A percentile compares a stretch with the other conserved stretches of the same genome.
These are phyloP conservation scores for Suillia variegata DNA, from an alignment of 2,888 invertebrate genomes.

Conservation along the genomic window DNA sequence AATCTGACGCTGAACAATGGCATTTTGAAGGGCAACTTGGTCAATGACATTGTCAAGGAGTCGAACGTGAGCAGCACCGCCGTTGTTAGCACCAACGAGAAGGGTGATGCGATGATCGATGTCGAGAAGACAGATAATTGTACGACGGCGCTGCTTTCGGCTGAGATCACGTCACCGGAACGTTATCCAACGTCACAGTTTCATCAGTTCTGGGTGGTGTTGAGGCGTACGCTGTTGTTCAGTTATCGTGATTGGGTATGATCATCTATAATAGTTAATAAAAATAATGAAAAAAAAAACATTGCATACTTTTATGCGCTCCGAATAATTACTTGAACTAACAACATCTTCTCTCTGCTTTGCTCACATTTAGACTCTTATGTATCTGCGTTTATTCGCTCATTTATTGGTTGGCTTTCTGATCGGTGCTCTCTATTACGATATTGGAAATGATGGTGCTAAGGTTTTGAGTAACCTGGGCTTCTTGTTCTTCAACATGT, in stretches of 20 bases:
- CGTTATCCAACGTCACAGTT: slow-evolving; percentile 84
- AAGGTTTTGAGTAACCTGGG: slow-evolving; percentile 96
- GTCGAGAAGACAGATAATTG: slow-evolving; percentile 73
- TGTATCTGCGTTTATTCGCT: slow-evolving; percentile 91
- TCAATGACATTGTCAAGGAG: slow-evolving; percentile 67
- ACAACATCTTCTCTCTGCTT: neutral
- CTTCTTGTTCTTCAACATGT: slow-evolving; percentile 97
- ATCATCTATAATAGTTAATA: slow-evolving; percentile 13
- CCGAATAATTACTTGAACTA: slow-evolving; percentile 8
- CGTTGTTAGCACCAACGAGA: slow-evolving; percentile 49
- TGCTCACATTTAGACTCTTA: slow-evolving; percentile 77
- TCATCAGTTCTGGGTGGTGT: slow-evolving; percentile 85
- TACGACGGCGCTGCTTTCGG: slow-evolving; percentile 72
- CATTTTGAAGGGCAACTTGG: slow-evolving; percentile 64
- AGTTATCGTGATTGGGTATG: slow-evolving; percentile 87
- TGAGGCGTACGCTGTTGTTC: slow-evolving; percentile 83
- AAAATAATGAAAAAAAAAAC: no score
- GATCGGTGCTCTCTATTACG: slow-evolving; percentile 93
- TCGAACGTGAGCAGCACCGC: slow-evolving; percentile 22
- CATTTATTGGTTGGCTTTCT: slow-evolving; percentile 92
- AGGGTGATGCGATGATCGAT: slow-evolving; percentile 58
- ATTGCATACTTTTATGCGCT: slow-evolving; percentile 16
- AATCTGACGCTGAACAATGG: slow-evolving; percentile 59
- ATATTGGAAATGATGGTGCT: slow-evolving; percentile 94
- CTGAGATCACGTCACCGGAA: slow-evolving; percentile 68